Evolutionary conservation across 2,888 invertebrate species (phyloP).

Genomic region (Stenolophus ochropezus): DNA sequence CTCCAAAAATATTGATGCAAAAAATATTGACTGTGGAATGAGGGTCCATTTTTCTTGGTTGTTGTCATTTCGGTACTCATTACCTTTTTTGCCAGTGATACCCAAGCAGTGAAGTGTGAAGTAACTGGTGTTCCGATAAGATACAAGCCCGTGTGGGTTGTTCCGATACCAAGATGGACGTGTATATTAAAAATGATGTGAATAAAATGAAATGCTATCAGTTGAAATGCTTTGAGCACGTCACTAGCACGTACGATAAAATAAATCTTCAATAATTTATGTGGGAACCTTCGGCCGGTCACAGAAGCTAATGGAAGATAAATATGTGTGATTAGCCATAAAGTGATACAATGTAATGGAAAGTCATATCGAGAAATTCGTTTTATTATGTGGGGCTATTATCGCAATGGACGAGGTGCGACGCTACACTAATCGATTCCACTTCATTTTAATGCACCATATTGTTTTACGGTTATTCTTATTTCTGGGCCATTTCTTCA

Average conservation of each 20-base stretch:
- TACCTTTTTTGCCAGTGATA: slow-evolving; percentile 9
- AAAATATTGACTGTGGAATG: background rate
- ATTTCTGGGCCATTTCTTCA: background rate
- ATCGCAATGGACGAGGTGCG: slow-evolving; percentile 5
- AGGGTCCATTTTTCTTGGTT: background rate
- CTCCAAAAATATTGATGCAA: background rate
- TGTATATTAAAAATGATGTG: slow-evolving; percentile 42
- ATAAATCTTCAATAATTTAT: slow-evolving; percentile 41
- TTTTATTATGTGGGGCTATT: slow-evolving; percentile 15
- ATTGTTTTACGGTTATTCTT: background rate
- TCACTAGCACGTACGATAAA: slow-evolving; percentile 19
- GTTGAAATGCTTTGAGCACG: slow-evolving; percentile 37
- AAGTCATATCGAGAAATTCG: slow-evolving; percentile 12
- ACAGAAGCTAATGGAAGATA: slow-evolving; percentile 40
- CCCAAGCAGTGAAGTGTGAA: slow-evolving; percentile 34
- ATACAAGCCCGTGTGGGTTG: slow-evolving; percentile 19
- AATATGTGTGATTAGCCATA: slow-evolving; percentile 35
- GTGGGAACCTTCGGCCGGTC: slow-evolving; percentile 8
- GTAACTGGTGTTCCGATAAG: slow-evolving; percentile 33
- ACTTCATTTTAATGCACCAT: background rate
- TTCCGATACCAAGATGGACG: slow-evolving; percentile 30
- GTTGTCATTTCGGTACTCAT: background rate
- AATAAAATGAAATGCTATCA: slow-evolving; percentile 44
- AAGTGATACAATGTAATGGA: slow-evolving; percentile 37
- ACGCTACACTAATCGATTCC: background rate